Evolutionary conservation across 2,113 vertebrate species (phyloP).

Genomic region (Salvelinus sp.): DNA sequence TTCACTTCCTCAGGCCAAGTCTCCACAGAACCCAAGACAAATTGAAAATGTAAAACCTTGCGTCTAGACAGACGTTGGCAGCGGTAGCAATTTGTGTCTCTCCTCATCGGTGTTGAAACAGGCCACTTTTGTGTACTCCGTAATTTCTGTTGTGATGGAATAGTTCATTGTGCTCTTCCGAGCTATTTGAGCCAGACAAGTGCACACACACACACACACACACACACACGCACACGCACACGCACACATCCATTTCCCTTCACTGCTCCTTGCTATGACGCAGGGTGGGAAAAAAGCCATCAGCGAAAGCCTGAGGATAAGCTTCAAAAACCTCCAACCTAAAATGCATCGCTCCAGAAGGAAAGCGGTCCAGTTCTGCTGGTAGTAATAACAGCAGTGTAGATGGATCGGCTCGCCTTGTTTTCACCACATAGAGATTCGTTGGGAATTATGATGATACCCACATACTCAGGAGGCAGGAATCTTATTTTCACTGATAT

Average conservation of each 20-base stretch:
- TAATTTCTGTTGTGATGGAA: constrained; percentile 46
- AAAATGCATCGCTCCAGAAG: constrained; percentile 42
- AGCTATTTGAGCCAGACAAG: too few relatives aligned
- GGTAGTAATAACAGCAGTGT: constrained; percentile 43
- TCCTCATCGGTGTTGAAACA: constrained; percentile 3
- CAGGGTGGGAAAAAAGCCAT: constrained; percentile 36
- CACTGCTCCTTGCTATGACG: constrained; percentile 11
- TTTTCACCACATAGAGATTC: constrained; percentile 62
- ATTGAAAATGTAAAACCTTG: constrained; percentile 11
- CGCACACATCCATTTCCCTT: constrained; percentile 30
- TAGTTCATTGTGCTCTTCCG: constrained; percentile 26
- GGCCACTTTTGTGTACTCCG: constrained; percentile 36
- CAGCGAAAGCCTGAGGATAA: constrained; percentile 48
- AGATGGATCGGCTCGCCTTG: constrained; percentile 49
- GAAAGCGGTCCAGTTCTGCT: constrained; percentile 29
- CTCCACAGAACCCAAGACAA: constrained; percentile 9
- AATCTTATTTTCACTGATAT: constrained; percentile 73
- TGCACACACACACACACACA: constrained; percentile 17
- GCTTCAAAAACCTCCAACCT: constrained; percentile 53
- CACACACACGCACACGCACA: background rate
- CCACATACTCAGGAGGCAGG: constrained; percentile 63
- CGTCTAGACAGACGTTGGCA: constrained; percentile 16
- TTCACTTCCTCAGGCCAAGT: background rate
- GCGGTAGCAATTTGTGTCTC: constrained; percentile 35
- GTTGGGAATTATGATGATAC: constrained; percentile 66